Evolutionary conservation across 64 coral and sea anemone genomes (phyloP), one percentile per base, ranked within the genome.

Genomic region (Dendronephthya gigantea): DNA sequence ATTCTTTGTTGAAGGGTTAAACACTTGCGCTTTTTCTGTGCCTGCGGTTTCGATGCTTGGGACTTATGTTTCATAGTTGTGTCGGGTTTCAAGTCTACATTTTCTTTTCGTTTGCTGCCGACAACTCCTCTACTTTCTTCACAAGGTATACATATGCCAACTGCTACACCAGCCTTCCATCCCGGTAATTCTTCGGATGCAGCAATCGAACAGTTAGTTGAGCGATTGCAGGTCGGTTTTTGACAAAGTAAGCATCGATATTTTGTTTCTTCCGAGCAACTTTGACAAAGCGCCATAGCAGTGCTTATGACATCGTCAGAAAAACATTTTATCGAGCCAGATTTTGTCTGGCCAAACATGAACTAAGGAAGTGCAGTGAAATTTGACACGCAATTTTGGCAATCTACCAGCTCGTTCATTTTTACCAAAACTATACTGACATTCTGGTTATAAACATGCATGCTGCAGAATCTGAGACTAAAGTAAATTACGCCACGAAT

Each of bases 1-100:
- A 90, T 66, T 56, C 85, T 90, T 34, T 79, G 30, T 85, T 82
- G 85, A 79, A 90, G 35, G 68, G 50, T 68, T 85, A 90, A 68
- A 52, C 66, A 85, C 84, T 85, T 82, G 81, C 45, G 83, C 15
- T 86, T 90, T 48, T 90, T 90, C 76, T 85, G 43, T 10, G 48
- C 8, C 48, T 8, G 48, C 48, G 8, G 48, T 50, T 50, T 10
- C 48, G 14, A n/a, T 58, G 51, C 15, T n/a, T 58, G 89, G 83
- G 39, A 38, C 65, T 85, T 43, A 10, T 33, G 72, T 40, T 56
- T 83, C 68, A 81, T 2, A 32, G 49, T 82, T 90, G 49, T 62
- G 75, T 90, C 19, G 35, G 47, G 65, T 82, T 85, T 82, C 15
- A 41, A 12, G 84, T 84, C 83, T 50, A 69, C 65, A 52, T 55